Conservation (phyloP, 92 coral and sea anemone genomes). For the Siderastrea siderea region DNA sequence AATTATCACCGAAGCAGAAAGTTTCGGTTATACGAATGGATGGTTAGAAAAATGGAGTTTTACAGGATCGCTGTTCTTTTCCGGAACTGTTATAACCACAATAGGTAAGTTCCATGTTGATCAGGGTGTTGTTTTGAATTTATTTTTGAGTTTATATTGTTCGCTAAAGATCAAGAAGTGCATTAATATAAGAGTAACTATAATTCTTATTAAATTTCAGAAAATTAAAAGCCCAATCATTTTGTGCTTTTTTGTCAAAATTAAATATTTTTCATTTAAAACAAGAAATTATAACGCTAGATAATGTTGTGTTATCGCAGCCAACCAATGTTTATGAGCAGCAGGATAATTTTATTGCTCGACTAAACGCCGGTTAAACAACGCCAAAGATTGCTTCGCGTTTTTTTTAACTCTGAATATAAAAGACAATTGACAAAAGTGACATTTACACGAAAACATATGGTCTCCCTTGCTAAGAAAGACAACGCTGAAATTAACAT, state of each 20-base stretch:
- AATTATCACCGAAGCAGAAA: slow-evolving; percentile 72
- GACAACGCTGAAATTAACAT: background rate
- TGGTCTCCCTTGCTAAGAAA: background rate
- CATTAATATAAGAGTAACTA: background rate
- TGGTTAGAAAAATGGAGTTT: slow-evolving; percentile 97
- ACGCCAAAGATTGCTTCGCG: background rate
- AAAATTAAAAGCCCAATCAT: too few relatives aligned
- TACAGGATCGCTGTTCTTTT: slow-evolving; percentile 92
- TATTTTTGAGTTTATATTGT: background rate
- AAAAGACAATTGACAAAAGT: background rate
- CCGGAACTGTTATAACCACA: slow-evolving; percentile 96
- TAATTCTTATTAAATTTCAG: too few relatives aligned
- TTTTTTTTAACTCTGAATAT: background rate
- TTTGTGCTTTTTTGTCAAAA: too few relatives aligned
- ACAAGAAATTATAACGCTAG: too few relatives aligned
- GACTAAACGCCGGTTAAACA: background rate
- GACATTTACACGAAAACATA: background rate
- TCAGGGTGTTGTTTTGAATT: background rate
- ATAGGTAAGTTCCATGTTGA: slow-evolving; percentile 77
- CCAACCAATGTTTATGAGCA: background rate
- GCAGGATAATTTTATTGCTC: background rate
- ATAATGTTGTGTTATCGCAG: too few relatives aligned
- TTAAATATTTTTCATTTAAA: background rate
- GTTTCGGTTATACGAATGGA: slow-evolving; percentile 67
- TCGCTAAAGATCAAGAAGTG: background rate